Conservation (phyloP, 1,140 invertebrate genomes). For the Medauroidea extradentata region DNA sequence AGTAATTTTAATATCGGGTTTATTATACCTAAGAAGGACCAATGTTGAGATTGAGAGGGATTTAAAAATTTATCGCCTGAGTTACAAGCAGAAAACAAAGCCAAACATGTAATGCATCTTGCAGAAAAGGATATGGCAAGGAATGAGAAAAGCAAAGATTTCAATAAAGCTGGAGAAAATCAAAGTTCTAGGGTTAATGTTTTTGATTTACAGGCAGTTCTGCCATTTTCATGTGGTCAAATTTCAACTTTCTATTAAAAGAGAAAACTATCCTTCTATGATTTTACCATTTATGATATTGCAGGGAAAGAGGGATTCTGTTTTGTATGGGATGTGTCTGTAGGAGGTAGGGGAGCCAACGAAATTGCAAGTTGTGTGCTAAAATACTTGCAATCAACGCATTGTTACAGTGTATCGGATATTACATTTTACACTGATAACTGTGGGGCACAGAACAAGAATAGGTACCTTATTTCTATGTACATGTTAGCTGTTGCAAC, state of each 20-base stretch:
- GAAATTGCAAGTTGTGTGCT: conserved; percentile 15
- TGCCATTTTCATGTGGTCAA: conserved; percentile 23
- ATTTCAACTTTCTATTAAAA: conserved; percentile 28
- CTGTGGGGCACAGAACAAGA: too few relatives aligned
- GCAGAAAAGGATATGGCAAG: conserved; percentile 21
- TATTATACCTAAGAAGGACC: conserved; percentile 27
- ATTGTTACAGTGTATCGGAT: too few relatives aligned
- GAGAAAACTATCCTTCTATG: conserved; percentile 27
- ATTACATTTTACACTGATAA: too few relatives aligned
- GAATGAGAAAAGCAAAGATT: conserved; percentile 22
- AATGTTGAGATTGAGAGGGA: conserved; percentile 25
- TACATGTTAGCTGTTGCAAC: too few relatives aligned
- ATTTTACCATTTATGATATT: conserved; percentile 26
- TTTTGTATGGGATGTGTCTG: conserved; percentile 21
- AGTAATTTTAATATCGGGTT: conserved; percentile 19
- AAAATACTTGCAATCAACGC: too few relatives aligned
- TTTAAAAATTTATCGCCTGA: conserved; percentile 17
- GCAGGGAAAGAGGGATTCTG: conserved; percentile 15
- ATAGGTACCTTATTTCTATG: too few relatives aligned
- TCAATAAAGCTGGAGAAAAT: conserved; percentile 19
- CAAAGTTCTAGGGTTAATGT: conserved; percentile 15
- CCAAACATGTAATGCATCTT: conserved; percentile 22
- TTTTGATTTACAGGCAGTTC: conserved; percentile 30
- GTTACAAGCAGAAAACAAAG: conserved; percentile 18
- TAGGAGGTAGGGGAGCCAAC: conserved; percentile 19